Percentiles rank a stretch among this genome's conserved stretches.
phyloP scores from a whole-genome alignment of 2,797 vertebrate genomes.

The Semaprochilodus insignis region DNA sequence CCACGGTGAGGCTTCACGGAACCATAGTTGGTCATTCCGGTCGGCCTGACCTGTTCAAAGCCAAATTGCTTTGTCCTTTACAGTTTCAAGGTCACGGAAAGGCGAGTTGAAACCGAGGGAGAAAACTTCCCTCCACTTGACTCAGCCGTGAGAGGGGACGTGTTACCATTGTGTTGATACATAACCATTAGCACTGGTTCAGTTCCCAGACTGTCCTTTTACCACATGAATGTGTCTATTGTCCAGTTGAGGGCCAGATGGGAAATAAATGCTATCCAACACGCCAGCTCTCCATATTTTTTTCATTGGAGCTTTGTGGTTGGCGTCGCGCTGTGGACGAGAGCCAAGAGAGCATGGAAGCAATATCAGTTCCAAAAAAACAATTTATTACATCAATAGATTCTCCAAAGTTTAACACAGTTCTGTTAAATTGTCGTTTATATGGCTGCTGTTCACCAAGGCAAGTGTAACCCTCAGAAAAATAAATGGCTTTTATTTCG shows the following conservation, averaged over 20 bases:
- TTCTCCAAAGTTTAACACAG: background rate
- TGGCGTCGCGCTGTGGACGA: conserved; percentile 44
- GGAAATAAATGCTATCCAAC: conserved; percentile 49
- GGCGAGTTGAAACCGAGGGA: conserved; percentile 23
- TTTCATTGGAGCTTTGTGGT: conserved; percentile 34
- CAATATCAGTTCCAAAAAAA: conserved; percentile 25
- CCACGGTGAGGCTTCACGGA: background rate
- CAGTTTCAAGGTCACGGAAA: conserved; percentile 46
- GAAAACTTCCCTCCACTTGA: conserved; percentile 45
- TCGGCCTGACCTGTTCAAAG: conserved; percentile 19
- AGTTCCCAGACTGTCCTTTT: conserved; percentile 65
- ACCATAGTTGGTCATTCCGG: conserved; percentile 9
- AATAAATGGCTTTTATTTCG: too few relatives aligned
- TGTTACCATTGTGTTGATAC: conserved; percentile 58
- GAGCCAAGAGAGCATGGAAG: conserved; percentile 44
- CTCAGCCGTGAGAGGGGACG: conserved; percentile 53
- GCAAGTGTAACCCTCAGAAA: too few relatives aligned
- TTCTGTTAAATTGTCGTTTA: background rate
- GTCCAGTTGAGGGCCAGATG: conserved; percentile 60
- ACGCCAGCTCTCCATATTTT: conserved; percentile 40
- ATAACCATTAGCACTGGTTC: conserved; percentile 58
- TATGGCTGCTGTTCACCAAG: too few relatives aligned
- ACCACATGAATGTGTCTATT: conserved; percentile 58
- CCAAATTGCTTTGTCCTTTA: conserved; percentile 45
- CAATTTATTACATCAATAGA: conserved; percentile 5